Conservation (phyloP, 35 echinoderm and acorn worm species). For the Eucidaris tribuloides region DNA sequence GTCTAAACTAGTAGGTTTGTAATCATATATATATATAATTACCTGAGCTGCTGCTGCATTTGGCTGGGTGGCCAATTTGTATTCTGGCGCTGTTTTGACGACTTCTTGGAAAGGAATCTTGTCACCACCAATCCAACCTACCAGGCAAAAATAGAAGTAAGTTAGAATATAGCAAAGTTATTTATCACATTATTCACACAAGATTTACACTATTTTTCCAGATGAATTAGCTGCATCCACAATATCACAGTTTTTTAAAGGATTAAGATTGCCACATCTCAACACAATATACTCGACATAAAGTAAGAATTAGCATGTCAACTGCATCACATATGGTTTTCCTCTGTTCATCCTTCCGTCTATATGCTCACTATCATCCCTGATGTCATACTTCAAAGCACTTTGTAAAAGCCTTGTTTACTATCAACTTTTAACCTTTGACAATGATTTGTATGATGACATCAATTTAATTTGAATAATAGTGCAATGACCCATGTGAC, state of each 20-base stretch:
- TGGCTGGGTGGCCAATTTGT: slow-evolving; percentile 77
- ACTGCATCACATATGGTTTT: neutral
- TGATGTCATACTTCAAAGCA: too few species aligned
- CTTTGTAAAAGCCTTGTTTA: too few species aligned
- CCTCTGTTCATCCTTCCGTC: neutral
- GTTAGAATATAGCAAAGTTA: neutral
- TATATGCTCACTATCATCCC: neutral
- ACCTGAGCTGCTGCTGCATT: slow-evolving; percentile 47
- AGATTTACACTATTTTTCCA: neutral
- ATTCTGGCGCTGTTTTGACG: slow-evolving; percentile 61
- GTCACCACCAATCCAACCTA: slow-evolving; percentile 71
- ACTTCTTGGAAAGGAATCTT: slow-evolving; percentile 61
- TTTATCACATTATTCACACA: neutral
- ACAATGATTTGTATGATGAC: too few species aligned
- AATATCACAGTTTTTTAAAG: neutral
- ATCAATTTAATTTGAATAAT: too few species aligned
- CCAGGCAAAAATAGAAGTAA: slow-evolving; percentile 4
- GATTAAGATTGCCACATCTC: neutral
- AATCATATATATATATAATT: too few species aligned
- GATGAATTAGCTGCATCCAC: neutral
- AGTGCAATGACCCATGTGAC: too few species aligned
- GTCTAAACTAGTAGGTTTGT: too few species aligned
- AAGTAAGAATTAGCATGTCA: neutral
- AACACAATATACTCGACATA: neutral
- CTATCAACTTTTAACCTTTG: too few species aligned